Conservation (phyloP, 2,888 invertebrate genomes). For the Drosophila paranaensis region DNA sequence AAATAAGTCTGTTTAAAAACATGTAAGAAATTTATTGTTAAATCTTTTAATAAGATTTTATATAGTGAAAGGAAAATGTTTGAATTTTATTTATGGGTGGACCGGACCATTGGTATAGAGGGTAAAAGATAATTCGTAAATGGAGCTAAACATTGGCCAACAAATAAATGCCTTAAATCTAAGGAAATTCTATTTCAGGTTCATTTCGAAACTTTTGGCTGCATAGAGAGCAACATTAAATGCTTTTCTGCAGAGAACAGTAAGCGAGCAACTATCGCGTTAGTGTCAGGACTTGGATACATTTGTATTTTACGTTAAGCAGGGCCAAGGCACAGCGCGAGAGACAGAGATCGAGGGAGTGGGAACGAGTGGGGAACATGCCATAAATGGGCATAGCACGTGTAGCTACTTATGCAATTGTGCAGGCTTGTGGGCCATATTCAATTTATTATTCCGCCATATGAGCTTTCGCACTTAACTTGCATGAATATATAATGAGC, state of each 20-base stretch:
- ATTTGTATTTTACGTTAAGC: conserved; percentile 41
- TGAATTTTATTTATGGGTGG: too few relatives aligned
- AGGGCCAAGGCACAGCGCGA: background rate
- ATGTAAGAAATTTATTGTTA: background rate
- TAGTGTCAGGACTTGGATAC: conserved; percentile 32
- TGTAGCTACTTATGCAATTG: conserved; percentile 64
- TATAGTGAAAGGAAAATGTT: too few relatives aligned
- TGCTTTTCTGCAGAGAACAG: background rate
- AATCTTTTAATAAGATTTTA: background rate
- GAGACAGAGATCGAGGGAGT: background rate
- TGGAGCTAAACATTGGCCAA: too few relatives aligned
- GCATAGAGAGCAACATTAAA: background rate
- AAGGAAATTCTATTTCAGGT: background rate
- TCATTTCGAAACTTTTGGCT: background rate
- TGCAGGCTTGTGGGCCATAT: conserved; percentile 57
- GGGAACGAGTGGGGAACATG: background rate
- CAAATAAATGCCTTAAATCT: background rate
- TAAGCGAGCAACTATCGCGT: conserved; percentile 17
- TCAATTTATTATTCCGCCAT: conserved; percentile 75
- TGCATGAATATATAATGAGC: conserved; percentile 75
- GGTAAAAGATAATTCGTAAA: too few relatives aligned
- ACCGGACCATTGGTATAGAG: too few relatives aligned
- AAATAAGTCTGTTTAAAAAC: background rate
- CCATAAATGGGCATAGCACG: conserved; percentile 29
- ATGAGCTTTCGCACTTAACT: conserved; percentile 79